Conservation (phyloP, 2,797 vertebrate species). For the Spondyliosoma cantharus region DNA sequence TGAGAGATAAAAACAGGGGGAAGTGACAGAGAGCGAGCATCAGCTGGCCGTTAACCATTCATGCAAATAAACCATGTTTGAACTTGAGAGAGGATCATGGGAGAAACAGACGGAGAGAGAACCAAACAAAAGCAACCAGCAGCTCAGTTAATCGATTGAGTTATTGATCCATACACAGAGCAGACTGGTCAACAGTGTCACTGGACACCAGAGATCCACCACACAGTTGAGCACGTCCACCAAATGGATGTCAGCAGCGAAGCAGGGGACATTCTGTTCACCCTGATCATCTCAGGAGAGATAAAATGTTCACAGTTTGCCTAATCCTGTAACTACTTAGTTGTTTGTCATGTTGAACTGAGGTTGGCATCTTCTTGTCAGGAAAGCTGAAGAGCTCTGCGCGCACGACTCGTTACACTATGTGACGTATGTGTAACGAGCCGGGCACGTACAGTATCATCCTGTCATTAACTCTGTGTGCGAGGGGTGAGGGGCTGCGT, state of each 20-base stretch:
- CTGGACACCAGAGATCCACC: constrained; percentile 34
- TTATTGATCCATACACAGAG: constrained; percentile 60
- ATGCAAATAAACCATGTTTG: constrained; percentile 43
- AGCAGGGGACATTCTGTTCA: neutral
- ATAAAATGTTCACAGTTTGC: too few species aligned
- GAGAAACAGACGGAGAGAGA: neutral
- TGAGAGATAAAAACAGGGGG: constrained; percentile 30
- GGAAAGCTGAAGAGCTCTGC: too few species aligned
- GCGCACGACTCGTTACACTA: too few species aligned
- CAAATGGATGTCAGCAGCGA: neutral
- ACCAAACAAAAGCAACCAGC: constrained; percentile 45
- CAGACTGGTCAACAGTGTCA: constrained; percentile 41
- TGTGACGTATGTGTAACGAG: too few species aligned
- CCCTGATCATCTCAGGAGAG: neutral
- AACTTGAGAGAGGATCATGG: constrained; percentile 38
- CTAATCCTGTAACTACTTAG: too few species aligned
- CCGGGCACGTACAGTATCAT: too few species aligned
- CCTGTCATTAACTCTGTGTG: too few species aligned
- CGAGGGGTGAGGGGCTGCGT: too few species aligned
- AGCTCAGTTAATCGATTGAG: constrained; percentile 55
- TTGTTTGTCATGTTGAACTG: too few species aligned
- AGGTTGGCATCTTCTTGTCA: too few species aligned
- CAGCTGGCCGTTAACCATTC: constrained; percentile 35
- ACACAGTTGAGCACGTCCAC: neutral
- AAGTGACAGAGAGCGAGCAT: constrained; percentile 10